Base-by-base conservation (phyloP, 2,888 invertebrate genomes). In the Liopterus haemorrhoidalis region DNA sequence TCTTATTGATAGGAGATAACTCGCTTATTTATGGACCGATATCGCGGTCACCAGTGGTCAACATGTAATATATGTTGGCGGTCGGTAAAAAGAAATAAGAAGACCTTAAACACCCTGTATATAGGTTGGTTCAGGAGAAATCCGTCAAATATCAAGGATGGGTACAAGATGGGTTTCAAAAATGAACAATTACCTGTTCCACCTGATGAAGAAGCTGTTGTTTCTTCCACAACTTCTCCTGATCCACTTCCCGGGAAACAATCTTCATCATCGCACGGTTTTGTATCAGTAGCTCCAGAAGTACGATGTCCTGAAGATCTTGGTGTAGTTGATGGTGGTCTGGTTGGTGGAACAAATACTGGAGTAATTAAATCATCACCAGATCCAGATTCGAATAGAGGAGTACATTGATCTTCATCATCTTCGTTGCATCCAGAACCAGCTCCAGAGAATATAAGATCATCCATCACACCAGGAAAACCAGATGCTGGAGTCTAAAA, bases 291-390 rank as follows among this genome's bases (percentile, higher is more conserved):
- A n/a, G 32, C 37, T n/a, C 31, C 40, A 3, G 48, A 27, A 30
- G 49, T 42, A 22, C 41, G 41, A 24, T 25, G 24, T 0, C 32
- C 20, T n/a, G 39, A 19, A 5, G 24, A 16, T 1, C 64, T 63
- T 38, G 67, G 59, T 22, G 70, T 76, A 1, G 82, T 79, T 15
- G 76, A 65, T 6, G 82, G 82, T 9, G 85, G 85, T 56, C 78
- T 74, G 21, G 83, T 82, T 2, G 89, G 84, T 1, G 89, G 88
- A 9, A 90, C 85, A 65, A 90, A 91, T 1, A 93, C 90, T 0
- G 94, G 92, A 1, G 91, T 93, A 54, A 94, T 91, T 43, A 95
- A 78, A 64, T 93, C 93, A 64, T 94, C 93, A 28, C 87, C 85
- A 1, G 65, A 65, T 6, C 85, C 87, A 1, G 82, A 79, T 56